Percentiles rank a stretch among this genome's conserved stretches.
Conservation (phyloP, 2,888 invertebrate genomes). For the Melitaea athalia region DNA sequence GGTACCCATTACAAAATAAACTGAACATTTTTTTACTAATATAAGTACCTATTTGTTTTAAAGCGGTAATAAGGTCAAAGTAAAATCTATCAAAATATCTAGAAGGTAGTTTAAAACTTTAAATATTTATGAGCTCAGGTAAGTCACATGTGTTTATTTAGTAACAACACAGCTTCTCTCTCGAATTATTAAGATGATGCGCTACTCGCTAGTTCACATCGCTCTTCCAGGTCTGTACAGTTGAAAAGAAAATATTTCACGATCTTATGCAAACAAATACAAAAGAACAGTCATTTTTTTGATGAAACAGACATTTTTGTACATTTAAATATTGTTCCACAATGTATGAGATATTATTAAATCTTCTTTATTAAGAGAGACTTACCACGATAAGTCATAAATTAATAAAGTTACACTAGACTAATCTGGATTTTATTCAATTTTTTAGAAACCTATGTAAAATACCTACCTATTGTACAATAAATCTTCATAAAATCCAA, state of each 20-base stretch:
- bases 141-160: conserved; percentile 34
- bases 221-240: conserved; percentile 54
- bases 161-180: conserved; percentile 48
- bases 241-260: conserved; percentile 36
- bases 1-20: no score
- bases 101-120: not conserved
- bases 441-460: no score
- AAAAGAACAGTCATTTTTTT: not conserved
- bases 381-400: no score
- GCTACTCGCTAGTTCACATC: conserved; percentile 57
- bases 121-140: conserved; percentile 27
- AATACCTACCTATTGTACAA: no score
- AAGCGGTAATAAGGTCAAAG: no score
- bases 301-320: not conserved
- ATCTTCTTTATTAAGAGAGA: no score
- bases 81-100: not conserved
- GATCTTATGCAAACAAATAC: not conserved
- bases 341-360: no score
- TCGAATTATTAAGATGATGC: conserved; percentile 68
- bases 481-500: no score
- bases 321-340: not conserved
- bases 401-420: no score
- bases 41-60: no score
- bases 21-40: no score
- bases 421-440: no score